Conservation (phyloP, 2,113 vertebrate genomes). For the Fulmarus glacialis region DNA sequence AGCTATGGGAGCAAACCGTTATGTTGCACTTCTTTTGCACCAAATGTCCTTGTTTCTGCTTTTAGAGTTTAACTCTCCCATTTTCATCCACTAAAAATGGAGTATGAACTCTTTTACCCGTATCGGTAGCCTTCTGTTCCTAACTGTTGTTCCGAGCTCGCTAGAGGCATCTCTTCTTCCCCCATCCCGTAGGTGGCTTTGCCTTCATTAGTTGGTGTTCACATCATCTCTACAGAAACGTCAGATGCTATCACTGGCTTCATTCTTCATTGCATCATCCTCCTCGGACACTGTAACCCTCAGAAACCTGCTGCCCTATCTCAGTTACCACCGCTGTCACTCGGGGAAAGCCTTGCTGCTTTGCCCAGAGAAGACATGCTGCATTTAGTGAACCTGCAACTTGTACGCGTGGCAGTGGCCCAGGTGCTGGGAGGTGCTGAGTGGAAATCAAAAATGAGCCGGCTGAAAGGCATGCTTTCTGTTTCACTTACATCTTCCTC, state of each 20-base stretch:
- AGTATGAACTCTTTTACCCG: not conserved
- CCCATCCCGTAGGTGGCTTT: not conserved
- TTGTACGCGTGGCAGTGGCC: not conserved
- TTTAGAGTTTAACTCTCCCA: not conserved
- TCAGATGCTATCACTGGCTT: slow-evolving; percentile 78
- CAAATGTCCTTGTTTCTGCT: not conserved
- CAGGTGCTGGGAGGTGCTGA: not conserved
- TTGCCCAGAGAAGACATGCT: slow-evolving; percentile 58
- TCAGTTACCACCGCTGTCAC: slow-evolving; percentile 74
- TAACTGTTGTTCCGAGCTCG: not conserved
- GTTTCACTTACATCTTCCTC: not conserved
- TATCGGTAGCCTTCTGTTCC: not conserved
- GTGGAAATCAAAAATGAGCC: not conserved
- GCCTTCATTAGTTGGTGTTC: slow-evolving; percentile 76
- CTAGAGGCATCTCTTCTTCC: not conserved
- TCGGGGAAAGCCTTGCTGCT: not conserved
- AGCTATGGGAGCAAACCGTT: not conserved
- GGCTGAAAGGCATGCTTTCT: not conserved
- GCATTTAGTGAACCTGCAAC: not conserved
- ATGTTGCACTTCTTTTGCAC: not conserved
- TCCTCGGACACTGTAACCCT: slow-evolving; percentile 73
- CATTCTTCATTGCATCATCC: slow-evolving; percentile 75
- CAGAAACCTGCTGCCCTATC: slow-evolving; percentile 52
- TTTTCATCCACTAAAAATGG: not conserved
- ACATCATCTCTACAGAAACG: slow-evolving; percentile 69